Evolutionary conservation across 2,888 invertebrate genomes (phyloP).

Genomic region (Tipula vernalis): DNA sequence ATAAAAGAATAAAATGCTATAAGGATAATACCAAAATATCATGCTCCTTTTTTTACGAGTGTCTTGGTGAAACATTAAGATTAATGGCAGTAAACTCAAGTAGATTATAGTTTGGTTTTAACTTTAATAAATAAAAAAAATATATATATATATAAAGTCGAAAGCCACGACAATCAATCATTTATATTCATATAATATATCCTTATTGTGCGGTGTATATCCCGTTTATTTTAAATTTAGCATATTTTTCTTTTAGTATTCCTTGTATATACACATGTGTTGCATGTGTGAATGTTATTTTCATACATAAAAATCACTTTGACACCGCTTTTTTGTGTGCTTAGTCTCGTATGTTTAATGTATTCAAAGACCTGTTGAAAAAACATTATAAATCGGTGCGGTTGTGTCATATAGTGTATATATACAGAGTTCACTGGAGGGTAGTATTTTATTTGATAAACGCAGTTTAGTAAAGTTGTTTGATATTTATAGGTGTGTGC

Average conservation of each 20-base stretch:
- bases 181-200: background rate
- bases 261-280: background rate
- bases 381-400: background rate
- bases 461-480: background rate
- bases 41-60: background rate
- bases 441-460: background rate
- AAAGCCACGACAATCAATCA: background rate
- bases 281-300: background rate
- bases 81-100: background rate
- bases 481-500: background rate
- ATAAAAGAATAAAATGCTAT: background rate
- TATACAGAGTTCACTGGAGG: background rate
- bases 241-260: background rate
- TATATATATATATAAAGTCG: background rate
- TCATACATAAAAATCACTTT: slow-evolving; percentile 4
- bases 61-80: background rate
- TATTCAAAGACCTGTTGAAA: slow-evolving; percentile 4
- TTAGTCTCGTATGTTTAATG: background rate
- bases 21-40: background rate
- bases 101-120: background rate
- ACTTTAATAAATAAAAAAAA: background rate
- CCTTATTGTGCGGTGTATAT: background rate
- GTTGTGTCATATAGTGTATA: background rate
- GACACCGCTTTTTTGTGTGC: background rate
- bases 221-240: background rate